Evolutionary conservation across 2,888 invertebrate genomes (phyloP).

Genomic region (Thecophora atra): DNA sequence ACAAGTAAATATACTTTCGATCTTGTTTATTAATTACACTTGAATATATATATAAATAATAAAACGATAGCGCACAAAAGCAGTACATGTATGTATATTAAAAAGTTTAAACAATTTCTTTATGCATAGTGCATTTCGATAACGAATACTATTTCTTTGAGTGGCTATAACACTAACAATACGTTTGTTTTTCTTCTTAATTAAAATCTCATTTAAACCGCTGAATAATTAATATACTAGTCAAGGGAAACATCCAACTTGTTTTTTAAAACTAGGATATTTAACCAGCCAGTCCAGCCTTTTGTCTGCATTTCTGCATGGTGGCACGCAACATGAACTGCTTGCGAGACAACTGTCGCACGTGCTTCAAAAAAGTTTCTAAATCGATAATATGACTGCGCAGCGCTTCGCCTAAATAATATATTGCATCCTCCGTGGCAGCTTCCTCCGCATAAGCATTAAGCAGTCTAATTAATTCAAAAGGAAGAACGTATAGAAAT

Average conservation of each 20-base stretch:
- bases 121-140: background rate
- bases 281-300: slow-evolving; percentile 85
- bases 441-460: slow-evolving; percentile 98
- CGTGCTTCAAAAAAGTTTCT: slow-evolving; percentile 96
- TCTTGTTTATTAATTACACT: background rate
- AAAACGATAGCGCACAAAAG: too few species aligned
- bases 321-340: slow-evolving; percentile 96
- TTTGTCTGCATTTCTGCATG: slow-evolving; percentile 96
- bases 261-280: background rate
- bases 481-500: too few species aligned
- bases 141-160: background rate
- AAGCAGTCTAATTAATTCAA: slow-evolving; percentile 77
- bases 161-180: background rate
- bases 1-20: background rate
- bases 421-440: slow-evolving; percentile 97
- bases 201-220: slow-evolving; percentile 29
- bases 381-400: slow-evolving; percentile 92
- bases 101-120: background rate
- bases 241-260: slow-evolving; percentile 1
- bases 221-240: slow-evolving; percentile 32
- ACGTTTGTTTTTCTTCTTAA: slow-evolving; percentile 13
- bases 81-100: background rate
- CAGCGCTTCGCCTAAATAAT: slow-evolving; percentile 95
- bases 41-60: too few species aligned
- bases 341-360: slow-evolving; percentile 90